Base-by-base conservation (phyloP, 2,113 vertebrate species). In the Macrotus californicus region DNA sequence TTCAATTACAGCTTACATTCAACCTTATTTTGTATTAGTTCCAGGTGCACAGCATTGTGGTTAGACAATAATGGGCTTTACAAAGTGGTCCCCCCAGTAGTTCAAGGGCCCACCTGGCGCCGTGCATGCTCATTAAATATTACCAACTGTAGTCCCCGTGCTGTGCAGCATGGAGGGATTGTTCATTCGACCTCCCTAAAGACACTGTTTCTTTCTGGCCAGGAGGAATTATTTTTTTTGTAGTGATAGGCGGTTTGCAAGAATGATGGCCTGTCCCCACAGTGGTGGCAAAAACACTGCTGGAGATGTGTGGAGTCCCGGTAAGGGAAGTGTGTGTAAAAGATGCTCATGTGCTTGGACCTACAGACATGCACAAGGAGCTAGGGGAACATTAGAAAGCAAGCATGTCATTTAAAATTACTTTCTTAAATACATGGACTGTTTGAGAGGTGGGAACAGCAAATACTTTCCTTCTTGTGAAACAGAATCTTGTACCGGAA, bases 141-240 rank as follows among this genome's bases (percentile, higher is more conserved):
- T 34, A 77, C 21, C 13, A 31, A 52, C 46, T 13, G 34, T n/a
- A n/a, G 34, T 22, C 18, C 75, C 31, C 21, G 48, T 6, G 10
- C 46, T 76, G 29, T 43, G 29, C 0, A 26, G 41, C 34, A 54
- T 24, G 4, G 31, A n/a, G 48, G 16, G 26, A 59, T 77, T 87
- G 31, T 67, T 86, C 26, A 52, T 21, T 59, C 36, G 73, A 9
- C 56, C 22, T 75, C 64, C 66, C n/a, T 69, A 64, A 94, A 80
- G 59, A 73, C 6, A 5, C 41, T 66, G 89, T 80, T 87, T 24
- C 14, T 77, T 64, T 67, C 29, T 72, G 41, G 36, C 9, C 21
- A 83, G 80, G 10, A 87, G 52, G 43, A 43, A 48, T 77, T 93
- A 18, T 34, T 48, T 75, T 92, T 92, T 95, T 54, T 87, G 5